Evolutionary conservation across 2,888 invertebrate species (phyloP), one percentile per base, ranked within the genome.

Genomic region (Panopea generosa): DNA sequence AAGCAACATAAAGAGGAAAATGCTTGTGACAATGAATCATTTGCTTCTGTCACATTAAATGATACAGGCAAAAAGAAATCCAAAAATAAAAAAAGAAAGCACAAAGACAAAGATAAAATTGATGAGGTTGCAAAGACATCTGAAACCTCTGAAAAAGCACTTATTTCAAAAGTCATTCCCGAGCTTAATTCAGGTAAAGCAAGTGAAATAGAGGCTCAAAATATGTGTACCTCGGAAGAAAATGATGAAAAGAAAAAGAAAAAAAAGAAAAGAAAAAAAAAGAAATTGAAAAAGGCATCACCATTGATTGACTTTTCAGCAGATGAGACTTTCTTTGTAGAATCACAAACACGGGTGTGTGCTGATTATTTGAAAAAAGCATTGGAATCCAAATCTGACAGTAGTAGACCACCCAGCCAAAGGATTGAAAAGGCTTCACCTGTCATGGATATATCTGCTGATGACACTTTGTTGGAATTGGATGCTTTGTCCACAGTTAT

Each of bases 401-500:
- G 4, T 18, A 18, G 16, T 14, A 7, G 6, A 20, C 7, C 24
- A n/a, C 2, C 22, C 2, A 29, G 20, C 0, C 59, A 47, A 45
- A 61, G 33, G 26, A 67, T 78, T 16, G 59, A 61, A 24, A 80
- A 80, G 63, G 76, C 72, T 0, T 80, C 80, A 3, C 76, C 77
- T 27, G 49, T 74, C 6, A 73, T 77, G 55, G 74, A 80, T 57
- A 18, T 77, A 2, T 80, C 80, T n/a, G 70, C 66, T 22, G 77
- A 80, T 63, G 65, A 78, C n/a, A 74, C 73, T 43, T 52, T 78
- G 40, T 52, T 78, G 26, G 72, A 77, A 38, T 56, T 77, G 40
- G 69, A 77, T 11, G 65, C 47, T n/a, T 40, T 77, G 40, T 73
- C 77, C 18, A 55, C 72, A 38, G 43, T 24, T n/a, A 22, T 33